phyloP scores from a whole-genome alignment of 2,888 invertebrate genomes.

The Thyatira batis region DNA sequence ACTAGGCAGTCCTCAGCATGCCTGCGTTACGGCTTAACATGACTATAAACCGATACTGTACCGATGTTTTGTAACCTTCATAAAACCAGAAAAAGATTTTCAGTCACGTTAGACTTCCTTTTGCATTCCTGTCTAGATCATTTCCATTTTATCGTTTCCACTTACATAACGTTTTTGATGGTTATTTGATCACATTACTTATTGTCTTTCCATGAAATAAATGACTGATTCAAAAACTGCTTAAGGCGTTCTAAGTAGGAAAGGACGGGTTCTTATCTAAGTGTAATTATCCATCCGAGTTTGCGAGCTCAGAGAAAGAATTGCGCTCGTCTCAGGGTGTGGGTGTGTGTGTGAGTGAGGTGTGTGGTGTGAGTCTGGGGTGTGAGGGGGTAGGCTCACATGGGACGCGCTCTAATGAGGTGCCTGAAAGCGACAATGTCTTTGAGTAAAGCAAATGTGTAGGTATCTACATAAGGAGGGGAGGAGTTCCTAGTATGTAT shows the following conservation, averaged over 20 bases:
- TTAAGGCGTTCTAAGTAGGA: conserved; percentile 21
- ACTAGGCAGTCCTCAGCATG: conserved; percentile 24
- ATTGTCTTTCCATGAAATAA: not conserved
- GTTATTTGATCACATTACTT: not conserved
- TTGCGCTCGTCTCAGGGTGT: conserved; percentile 57
- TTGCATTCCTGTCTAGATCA: conserved; percentile 1
- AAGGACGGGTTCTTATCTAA: conserved; percentile 69
- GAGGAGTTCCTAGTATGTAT: conserved; percentile 52
- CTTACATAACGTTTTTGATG: not conserved
- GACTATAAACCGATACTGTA: conserved; percentile 1
- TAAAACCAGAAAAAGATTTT: conserved; percentile 4
- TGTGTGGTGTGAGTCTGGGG: conserved; percentile 26
- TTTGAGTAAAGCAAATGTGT: conserved; percentile 81
- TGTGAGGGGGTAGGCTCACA: conserved; percentile 73
- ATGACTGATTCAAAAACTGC: not conserved
- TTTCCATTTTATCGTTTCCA: conserved; percentile 1
- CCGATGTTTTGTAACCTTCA: conserved; percentile 3
- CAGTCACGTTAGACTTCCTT: conserved; percentile 3
- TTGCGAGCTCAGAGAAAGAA: conserved; percentile 78
- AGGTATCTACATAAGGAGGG: conserved; percentile 75
- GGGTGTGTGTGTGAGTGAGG: conserved; percentile 46
- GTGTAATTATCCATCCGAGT: conserved; percentile 79
- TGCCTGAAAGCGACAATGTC: conserved; percentile 83
- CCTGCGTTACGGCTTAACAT: conserved; percentile 10
- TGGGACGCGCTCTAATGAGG: conserved; percentile 82